Conservation (phyloP, 2,113 vertebrate genomes). For the Anarhynchus alexandrinus region DNA sequence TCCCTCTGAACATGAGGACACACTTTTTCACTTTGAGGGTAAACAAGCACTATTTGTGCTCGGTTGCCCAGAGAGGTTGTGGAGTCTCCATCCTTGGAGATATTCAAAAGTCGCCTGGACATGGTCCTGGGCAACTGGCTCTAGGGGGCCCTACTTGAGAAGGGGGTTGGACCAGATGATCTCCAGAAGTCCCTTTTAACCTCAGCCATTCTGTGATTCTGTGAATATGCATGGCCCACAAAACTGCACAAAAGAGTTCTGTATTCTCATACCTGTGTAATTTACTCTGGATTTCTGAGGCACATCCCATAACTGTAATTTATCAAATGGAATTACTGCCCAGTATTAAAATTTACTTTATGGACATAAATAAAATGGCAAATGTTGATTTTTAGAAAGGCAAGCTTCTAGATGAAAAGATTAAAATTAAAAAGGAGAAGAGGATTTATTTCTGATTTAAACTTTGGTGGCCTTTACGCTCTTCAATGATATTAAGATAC, state of each 20-base stretch:
- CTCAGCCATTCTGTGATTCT: not conserved
- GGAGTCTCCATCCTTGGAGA: not conserved
- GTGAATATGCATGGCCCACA: not conserved
- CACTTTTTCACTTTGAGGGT: not conserved
- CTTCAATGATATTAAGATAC: not conserved
- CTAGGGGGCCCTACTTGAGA: not conserved
- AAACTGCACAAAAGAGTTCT: not conserved
- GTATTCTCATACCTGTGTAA: not conserved
- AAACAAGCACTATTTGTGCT: not conserved
- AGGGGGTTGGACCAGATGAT: not conserved
- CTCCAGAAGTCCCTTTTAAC: not conserved
- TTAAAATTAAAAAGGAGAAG: not conserved
- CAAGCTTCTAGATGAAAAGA: not conserved
- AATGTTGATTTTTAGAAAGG: not conserved
- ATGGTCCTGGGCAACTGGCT: not conserved
- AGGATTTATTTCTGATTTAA: not conserved
- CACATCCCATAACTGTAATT: not conserved
- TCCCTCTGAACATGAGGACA: not conserved
- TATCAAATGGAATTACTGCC: not conserved
- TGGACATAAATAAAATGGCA: not conserved
- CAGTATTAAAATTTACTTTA: not conserved
- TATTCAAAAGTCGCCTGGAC: not conserved
- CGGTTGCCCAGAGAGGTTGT: not conserved
- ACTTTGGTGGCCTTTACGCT: not conserved
- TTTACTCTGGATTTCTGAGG: not conserved